A percentile compares a stretch with the other conserved stretches of the same genome.
Evolutionary conservation across 2,797 vertebrate genomes (phyloP).

Genomic region (Vultur gryphus): DNA sequence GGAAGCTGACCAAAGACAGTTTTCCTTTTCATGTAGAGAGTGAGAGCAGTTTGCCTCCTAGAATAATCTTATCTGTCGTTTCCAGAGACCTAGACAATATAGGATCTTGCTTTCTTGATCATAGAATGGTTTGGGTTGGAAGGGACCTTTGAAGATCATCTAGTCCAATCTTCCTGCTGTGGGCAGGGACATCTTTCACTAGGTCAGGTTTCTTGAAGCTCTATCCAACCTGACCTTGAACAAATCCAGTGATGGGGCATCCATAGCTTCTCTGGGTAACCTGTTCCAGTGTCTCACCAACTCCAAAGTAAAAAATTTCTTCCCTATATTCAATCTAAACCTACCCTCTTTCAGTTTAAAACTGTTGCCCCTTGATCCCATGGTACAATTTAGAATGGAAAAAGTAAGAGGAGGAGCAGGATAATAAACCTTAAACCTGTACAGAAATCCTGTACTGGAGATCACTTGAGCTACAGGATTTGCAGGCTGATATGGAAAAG

Average conservation of each 20-base stretch:
- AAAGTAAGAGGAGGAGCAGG: neutral
- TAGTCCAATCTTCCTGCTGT: neutral
- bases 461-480: neutral
- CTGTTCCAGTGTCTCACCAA: neutral
- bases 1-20: neutral
- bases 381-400: neutral
- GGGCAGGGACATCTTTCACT: neutral
- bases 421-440: neutral
- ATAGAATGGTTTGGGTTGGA: neutral
- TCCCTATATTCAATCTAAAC: neutral
- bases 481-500: neutral
- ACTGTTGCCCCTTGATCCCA: neutral
- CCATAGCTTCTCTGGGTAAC: neutral
- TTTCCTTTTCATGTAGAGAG: neutral
- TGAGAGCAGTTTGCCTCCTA: neutral
- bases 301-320: neutral
- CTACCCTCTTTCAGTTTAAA: neutral
- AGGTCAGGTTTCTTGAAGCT: neutral
- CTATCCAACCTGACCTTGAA: neutral
- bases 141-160: neutral
- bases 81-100: neutral
- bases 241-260: neutral
- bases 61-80: neutral
- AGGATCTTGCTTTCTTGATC: neutral
- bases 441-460: neutral